These are phyloP conservation scores for Machimus rusticus DNA, from an alignment of 2,888 invertebrate species.

Conservation along the genomic window DNA sequence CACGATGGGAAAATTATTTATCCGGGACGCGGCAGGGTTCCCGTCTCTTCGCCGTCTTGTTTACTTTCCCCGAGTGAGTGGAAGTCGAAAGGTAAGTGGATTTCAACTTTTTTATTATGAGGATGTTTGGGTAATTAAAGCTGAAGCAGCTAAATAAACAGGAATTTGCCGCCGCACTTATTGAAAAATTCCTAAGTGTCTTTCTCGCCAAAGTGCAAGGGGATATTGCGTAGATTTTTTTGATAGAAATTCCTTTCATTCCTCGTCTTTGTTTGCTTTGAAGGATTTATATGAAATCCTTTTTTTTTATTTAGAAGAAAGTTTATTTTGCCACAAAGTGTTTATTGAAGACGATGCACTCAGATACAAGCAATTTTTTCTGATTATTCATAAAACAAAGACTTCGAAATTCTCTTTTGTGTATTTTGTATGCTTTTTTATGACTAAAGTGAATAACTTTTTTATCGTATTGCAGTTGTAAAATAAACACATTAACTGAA, in stretches of 20 bases:
- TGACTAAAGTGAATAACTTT: not conserved
- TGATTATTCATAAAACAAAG: not conserved
- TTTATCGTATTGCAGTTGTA: not conserved
- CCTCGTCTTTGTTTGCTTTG: not conserved
- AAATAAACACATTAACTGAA: not conserved
- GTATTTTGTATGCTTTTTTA: not conserved
- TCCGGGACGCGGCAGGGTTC: conserved; percentile 7
- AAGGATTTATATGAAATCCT: not conserved
- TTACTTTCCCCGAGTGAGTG: conserved; percentile 6
- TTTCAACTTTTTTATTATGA: conserved; percentile 30
- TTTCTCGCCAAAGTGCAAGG: not conserved
- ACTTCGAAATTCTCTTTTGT: not conserved
- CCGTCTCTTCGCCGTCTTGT: conserved; percentile 17
- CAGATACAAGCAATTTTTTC: not conserved
- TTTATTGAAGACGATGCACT: not conserved
- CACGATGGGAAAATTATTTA: conserved; percentile 40
- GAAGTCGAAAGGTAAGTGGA: conserved; percentile 39
- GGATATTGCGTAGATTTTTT: not conserved
- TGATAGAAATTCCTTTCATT: not conserved
- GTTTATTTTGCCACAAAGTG: not conserved
- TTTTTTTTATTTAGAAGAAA: not conserved
- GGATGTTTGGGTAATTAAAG: conserved; percentile 42
- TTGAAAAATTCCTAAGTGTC: not conserved
- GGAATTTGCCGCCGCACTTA: not conserved
- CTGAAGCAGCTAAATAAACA: conserved; percentile 37